Evolutionary conservation across 1,140 invertebrate genomes (phyloP).

Genomic region (Philotrypesis tridentata): DNA sequence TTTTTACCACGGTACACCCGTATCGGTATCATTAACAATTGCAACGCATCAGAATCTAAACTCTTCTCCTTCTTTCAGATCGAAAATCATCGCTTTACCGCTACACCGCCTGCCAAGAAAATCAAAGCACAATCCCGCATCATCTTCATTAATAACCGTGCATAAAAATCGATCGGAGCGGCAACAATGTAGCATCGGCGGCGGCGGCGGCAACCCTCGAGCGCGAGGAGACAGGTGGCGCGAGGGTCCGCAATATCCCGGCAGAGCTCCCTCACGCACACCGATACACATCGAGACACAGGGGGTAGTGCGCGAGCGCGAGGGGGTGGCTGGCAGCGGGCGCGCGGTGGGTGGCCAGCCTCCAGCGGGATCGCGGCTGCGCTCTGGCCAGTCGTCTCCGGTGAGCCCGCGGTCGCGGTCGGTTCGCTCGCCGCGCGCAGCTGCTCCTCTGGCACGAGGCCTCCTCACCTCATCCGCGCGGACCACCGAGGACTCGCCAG

Average conservation of each 20-base stretch:
- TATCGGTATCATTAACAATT: neutral
- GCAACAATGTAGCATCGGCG: too few relatives aligned
- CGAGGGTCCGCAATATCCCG: neutral
- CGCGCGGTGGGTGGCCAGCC: too few relatives aligned
- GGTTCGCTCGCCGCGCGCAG: conserved; percentile 60
- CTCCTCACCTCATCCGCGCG: conserved; percentile 49
- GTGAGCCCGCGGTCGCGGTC: conserved; percentile 72
- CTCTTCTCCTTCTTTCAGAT: neutral
- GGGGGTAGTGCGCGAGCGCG: conserved; percentile 18
- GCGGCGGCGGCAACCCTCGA: neutral
- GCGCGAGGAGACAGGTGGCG: neutral
- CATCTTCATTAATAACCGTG: neutral
- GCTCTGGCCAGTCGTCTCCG: conserved; percentile 67
- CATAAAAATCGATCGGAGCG: neutral
- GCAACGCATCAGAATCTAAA: too few relatives aligned
- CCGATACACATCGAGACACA: too few relatives aligned
- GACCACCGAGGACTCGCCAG: conserved; percentile 15
- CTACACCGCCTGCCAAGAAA: too few relatives aligned
- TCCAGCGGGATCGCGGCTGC: conserved; percentile 10
- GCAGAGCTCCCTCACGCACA: neutral
- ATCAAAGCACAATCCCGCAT: neutral
- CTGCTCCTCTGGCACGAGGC: conserved; percentile 49
- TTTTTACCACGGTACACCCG: neutral
- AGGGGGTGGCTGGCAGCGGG: neutral
- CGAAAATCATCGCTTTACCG: too few relatives aligned